phyloP scores from a whole-genome alignment of 2,113 vertebrate genomes.

The Callospermophilus lateralis region DNA sequence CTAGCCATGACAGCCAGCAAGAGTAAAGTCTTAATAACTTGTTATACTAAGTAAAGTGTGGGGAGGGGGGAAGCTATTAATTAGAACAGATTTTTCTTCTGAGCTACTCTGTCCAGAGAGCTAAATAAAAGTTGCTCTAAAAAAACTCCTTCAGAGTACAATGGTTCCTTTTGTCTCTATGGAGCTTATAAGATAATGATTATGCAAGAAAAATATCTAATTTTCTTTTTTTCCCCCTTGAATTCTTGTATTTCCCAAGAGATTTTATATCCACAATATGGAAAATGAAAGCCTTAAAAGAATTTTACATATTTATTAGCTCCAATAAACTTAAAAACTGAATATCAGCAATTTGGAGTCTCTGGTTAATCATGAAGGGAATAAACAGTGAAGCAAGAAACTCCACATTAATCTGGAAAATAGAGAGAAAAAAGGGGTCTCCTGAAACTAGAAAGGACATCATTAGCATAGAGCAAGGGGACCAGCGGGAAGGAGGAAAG shows the following conservation, averaged over 20 bases:
- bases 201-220: slow-evolving; percentile 66
- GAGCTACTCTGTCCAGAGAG: background rate
- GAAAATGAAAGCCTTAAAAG: slow-evolving; percentile 46
- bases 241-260: slow-evolving; percentile 57
- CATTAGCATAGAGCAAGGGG: background rate
- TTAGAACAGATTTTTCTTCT: slow-evolving; percentile 31
- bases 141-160: slow-evolving; percentile 51
- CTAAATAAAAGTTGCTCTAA: slow-evolving; percentile 56
- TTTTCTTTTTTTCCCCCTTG: slow-evolving; percentile 54
- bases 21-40: slow-evolving; percentile 33
- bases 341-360: slow-evolving; percentile 26
- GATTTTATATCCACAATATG: slow-evolving; percentile 10
- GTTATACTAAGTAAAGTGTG: slow-evolving; percentile 9
- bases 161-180: slow-evolving; percentile 53
- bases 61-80: background rate
- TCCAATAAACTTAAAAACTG: slow-evolving; percentile 58
- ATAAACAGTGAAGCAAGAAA: slow-evolving; percentile 49
- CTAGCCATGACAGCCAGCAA: background rate
- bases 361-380: slow-evolving; percentile 37
- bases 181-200: slow-evolving; percentile 58
- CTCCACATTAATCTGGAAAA: background rate
- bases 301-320: slow-evolving; percentile 55
- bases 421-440: background rate
- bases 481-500: background rate
- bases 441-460: background rate